Base-by-base conservation (phyloP, 2,888 invertebrate genomes). In the Acronicta alni region DNA sequence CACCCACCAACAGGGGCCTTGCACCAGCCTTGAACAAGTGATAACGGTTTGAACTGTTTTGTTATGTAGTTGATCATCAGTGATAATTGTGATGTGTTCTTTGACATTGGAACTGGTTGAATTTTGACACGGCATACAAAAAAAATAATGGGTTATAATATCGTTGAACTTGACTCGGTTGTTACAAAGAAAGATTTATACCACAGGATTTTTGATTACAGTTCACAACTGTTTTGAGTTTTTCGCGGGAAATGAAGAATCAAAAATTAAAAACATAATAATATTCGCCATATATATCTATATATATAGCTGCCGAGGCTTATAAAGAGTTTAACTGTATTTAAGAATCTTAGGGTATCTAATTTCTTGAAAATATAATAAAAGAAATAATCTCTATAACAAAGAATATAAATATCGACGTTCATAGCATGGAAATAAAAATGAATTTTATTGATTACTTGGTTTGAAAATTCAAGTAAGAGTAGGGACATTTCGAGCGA, bases 11-110 rank as follows among this genome's bases (percentile, higher is more conserved):
- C 41, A 17, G 70, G 32, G 65, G 71, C 71, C 71, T 70, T 70
- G 71, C 71, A 47, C 47, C 71, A 61, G 64, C 64, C 64, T 71
- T 44, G 47, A 56, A 65, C 72, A 57, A 72, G 65, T 72, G 65
- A 72, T 72, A 42, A 72, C 42, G 72, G 63, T 62, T 67, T 26
- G 67, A 39, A 72, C 48, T 59, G 16, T 57, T 72, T 57, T 38
- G 67, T 65, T 65, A 66, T 49, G 44, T 72, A 72, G 72, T 66
- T 72, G 23, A 72, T 26, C 30, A 26, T 7, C 72, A 30, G 45
- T 72, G 44, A 66, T 49, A 44, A 71, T 55, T 44, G 16, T 37
- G 41, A 46, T 53, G 52, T 54, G 65, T 53, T 53, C 20, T 37
- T 43, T 70, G 14, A 35, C 9, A 30, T 53, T 46, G 52, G 23